These are phyloP conservation scores for Sarcophaga caerulescens DNA, from an alignment of 2,888 invertebrate species.

Conservation along the genomic window DNA sequence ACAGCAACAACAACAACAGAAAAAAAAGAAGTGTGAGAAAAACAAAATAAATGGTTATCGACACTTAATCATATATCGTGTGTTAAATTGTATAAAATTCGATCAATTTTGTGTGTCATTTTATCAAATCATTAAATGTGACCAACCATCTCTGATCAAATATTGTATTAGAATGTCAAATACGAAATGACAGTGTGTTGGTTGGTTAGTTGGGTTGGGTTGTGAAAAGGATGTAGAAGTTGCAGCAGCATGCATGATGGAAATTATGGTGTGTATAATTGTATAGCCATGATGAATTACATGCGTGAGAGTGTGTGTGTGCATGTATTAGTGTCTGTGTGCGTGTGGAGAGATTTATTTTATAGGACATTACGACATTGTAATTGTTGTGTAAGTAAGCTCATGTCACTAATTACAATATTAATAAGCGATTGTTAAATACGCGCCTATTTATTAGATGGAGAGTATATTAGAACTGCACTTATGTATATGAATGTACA, in stretches of 20 bases:
- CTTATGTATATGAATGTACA: too few species aligned
- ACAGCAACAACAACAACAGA: too few species aligned
- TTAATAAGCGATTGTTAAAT: constrained; percentile 48
- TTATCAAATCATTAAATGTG: constrained; percentile 53
- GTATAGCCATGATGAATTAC: not conserved
- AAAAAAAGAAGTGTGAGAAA: not conserved
- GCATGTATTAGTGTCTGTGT: not conserved
- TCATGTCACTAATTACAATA: constrained; percentile 63
- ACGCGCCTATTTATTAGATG: not conserved
- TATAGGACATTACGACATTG: constrained; percentile 38
- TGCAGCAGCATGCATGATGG: not conserved
- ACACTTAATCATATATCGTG: constrained; percentile 42
- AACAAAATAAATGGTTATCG: constrained; percentile 21
- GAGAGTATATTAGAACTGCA: too few species aligned
- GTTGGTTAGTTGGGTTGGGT: too few species aligned
- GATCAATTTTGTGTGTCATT: constrained; percentile 24
- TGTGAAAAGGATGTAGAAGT: not conserved
- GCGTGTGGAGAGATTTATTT: not conserved
- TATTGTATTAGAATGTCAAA: not conserved
- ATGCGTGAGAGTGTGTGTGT: not conserved
- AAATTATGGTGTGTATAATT: not conserved
- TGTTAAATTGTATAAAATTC: constrained; percentile 8
- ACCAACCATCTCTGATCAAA: not conserved
- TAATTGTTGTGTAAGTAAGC: constrained; percentile 64
- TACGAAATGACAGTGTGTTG: not conserved